These are phyloP conservation scores for Orbicella faveolata DNA, from an alignment of 64 coral and sea anemone genomes.

Conservation along the genomic window DNA sequence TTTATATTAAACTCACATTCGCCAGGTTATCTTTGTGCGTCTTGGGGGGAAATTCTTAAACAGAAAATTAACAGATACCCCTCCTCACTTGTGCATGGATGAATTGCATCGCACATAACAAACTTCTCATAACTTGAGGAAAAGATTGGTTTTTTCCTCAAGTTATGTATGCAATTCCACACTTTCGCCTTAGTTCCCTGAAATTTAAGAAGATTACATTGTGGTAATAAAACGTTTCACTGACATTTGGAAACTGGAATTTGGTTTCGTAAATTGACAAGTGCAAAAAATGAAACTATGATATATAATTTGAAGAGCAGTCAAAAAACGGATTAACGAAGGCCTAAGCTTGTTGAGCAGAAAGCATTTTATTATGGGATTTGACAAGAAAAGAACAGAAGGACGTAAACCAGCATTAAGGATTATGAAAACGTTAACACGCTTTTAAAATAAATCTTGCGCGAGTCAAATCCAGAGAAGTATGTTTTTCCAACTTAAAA, in stretches of 20 bases:
- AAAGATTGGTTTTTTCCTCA: background rate
- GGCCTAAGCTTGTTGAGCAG: constrained; percentile 13
- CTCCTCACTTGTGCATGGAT: background rate
- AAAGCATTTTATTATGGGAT: constrained; percentile 12
- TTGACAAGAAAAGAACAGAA: constrained; percentile 3
- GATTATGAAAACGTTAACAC: constrained; percentile 43
- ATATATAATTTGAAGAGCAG: constrained; percentile 10
- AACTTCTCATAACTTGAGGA: background rate
- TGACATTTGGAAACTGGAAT: background rate
- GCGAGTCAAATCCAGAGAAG: constrained; percentile 19
- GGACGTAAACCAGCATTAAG: background rate
- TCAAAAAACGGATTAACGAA: constrained; percentile 5
- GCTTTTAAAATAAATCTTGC: constrained; percentile 35
- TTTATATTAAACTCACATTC: background rate
- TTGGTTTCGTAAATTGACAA: background rate
- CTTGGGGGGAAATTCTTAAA: background rate
- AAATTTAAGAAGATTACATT: constrained; percentile 1
- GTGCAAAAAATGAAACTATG: background rate
- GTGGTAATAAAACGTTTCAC: background rate
- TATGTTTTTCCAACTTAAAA: constrained; percentile 36
- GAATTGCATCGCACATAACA: background rate
- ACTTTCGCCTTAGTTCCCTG: background rate
- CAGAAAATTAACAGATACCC: background rate
- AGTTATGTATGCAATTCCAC: background rate
- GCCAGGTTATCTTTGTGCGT: background rate